These are phyloP conservation scores for Synanthedon formicaeformis DNA, from an alignment of 2,888 invertebrate species.

Conservation along the genomic window DNA sequence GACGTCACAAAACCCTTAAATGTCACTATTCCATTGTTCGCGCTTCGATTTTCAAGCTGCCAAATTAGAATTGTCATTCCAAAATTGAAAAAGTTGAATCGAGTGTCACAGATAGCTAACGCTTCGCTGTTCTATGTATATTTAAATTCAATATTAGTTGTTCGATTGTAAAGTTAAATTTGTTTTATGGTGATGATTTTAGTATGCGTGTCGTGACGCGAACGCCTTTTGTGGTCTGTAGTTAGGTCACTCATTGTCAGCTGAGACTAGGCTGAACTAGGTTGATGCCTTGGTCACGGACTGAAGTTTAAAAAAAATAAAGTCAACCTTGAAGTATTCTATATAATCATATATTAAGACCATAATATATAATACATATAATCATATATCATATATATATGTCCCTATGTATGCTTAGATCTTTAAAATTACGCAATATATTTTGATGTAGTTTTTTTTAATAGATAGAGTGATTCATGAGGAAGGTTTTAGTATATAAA, in stretches of 20 bases:
- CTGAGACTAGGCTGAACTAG: constrained; percentile 5
- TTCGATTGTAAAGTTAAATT: constrained; percentile 1
- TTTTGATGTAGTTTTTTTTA: no score
- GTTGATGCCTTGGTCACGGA: constrained; percentile 7
- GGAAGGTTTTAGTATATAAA: no score
- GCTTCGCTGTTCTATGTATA: not conserved
- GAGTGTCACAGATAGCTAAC: not conserved
- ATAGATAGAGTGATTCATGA: no score
- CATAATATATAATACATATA: no score
- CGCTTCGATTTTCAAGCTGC: not conserved
- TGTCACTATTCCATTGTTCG: not conserved
- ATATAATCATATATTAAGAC: no score
- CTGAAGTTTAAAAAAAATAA: constrained; percentile 1
- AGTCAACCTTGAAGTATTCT: not conserved
- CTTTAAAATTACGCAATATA: no score
- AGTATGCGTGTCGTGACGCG: constrained; percentile 5
- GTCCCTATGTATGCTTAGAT: no score
- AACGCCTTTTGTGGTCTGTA: constrained; percentile 9
- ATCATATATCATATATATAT: no score
- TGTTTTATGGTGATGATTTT: constrained; percentile 4
- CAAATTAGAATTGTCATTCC: not conserved
- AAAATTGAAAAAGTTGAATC: not conserved
- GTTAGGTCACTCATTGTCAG: constrained; percentile 18
- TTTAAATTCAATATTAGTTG: not conserved
- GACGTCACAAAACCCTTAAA: not conserved